These are phyloP conservation scores for Lophius americanus DNA, from an alignment of 2,797 vertebrate species.

Conservation along the genomic window DNA sequence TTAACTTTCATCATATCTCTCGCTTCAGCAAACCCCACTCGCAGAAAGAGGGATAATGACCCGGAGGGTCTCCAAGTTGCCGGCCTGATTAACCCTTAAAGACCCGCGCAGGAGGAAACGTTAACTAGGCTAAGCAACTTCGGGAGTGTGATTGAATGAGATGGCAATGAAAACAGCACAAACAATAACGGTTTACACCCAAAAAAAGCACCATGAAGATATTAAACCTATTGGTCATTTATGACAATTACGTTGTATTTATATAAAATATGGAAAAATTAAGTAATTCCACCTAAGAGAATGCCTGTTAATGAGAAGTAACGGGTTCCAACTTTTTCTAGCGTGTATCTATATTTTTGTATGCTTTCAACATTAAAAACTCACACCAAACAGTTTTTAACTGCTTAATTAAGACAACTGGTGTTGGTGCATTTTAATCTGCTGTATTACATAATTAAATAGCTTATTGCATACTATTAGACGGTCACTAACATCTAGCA, in stretches of 20 bases:
- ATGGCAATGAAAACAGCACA: constrained; percentile 62
- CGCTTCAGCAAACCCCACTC: constrained; percentile 81
- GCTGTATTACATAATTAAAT: constrained; percentile 15
- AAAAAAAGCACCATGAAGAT: neutral
- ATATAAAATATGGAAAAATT: neutral
- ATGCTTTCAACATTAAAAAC: constrained; percentile 1
- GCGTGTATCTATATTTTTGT: too few relatives aligned
- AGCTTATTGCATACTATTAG: constrained; percentile 33
- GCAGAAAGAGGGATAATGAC: constrained; percentile 83
- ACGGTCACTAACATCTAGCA: constrained; percentile 19
- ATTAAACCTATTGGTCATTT: constrained; percentile 7
- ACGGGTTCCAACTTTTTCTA: constrained; percentile 16
- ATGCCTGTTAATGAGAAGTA: constrained; percentile 8
- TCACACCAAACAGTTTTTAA: constrained; percentile 11
- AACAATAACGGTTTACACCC: constrained; percentile 44
- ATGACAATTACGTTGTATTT: constrained; percentile 2
- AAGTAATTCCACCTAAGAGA: neutral
- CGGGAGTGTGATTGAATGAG: constrained; percentile 79
- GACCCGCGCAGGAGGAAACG: constrained; percentile 81
- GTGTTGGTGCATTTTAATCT: constrained; percentile 47
- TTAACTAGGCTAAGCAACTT: constrained; percentile 87
- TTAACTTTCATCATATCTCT: constrained; percentile 82
- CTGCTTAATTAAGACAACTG: constrained; percentile 38
- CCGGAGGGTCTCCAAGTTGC: constrained; percentile 82
- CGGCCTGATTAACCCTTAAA: constrained; percentile 90